Percentiles rank a stretch among this genome's conserved stretches.
phyloP scores from a whole-genome alignment of 2,888 invertebrate species.

The Brachyptera putata region DNA sequence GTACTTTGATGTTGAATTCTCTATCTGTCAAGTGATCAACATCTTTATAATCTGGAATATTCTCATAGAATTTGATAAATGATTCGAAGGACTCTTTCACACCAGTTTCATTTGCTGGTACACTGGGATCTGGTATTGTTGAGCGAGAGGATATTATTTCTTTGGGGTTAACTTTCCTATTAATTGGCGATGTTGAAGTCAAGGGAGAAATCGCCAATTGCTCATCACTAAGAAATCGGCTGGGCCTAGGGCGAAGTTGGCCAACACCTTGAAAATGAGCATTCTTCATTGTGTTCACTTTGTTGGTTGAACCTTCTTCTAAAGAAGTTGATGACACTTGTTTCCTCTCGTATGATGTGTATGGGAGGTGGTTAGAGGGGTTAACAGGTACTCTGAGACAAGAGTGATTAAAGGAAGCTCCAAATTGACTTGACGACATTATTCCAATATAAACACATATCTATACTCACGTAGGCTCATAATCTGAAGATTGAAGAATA shows the following conservation, averaged over 20 bases:
- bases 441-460: too few species aligned
- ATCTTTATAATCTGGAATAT: conserved; percentile 76
- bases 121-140: background rate
- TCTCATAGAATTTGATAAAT: conserved; percentile 67
- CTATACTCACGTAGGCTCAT: conserved; percentile 21
- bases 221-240: too few species aligned
- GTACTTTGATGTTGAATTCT: conserved; percentile 69
- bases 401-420: conserved; percentile 64
- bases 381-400: conserved; percentile 69
- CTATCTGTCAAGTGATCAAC: conserved; percentile 69
- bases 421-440: conserved; percentile 53
- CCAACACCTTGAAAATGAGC: conserved; percentile 9
- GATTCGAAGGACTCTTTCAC: conserved; percentile 51
- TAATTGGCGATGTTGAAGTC: background rate
- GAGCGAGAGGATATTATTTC: background rate
- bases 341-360: conserved; percentile 63
- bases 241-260: background rate
- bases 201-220: too few species aligned
- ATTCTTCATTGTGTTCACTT: background rate
- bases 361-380: conserved; percentile 66
- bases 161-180: background rate
- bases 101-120: background rate
- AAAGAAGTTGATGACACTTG: conserved; percentile 30
- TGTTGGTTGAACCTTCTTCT: conserved; percentile 1
- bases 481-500: conserved; percentile 1